Conservation (phyloP, 2,888 invertebrate species). For the Zygaena filipendulae region DNA sequence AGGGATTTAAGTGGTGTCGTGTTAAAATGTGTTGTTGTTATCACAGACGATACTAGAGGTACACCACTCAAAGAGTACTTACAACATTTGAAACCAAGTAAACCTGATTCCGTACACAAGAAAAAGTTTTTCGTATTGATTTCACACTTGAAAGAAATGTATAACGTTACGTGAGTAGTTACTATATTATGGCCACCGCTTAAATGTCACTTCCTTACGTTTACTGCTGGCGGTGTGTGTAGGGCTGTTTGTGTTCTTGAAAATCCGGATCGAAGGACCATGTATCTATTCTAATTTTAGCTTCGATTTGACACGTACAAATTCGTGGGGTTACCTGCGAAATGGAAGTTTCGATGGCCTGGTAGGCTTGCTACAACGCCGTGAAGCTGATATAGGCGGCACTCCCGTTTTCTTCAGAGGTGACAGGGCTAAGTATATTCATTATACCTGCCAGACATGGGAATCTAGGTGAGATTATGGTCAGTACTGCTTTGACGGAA, state of each 20-base stretch:
- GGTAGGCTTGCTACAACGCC: slow-evolving; percentile 67
- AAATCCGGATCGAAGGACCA: too few species aligned
- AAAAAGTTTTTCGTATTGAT: slow-evolving; percentile 70
- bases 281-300: too few species aligned
- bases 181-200: too few species aligned
- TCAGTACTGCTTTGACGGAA: too few species aligned
- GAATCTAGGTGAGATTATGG: slow-evolving; percentile 67
- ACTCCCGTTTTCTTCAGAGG: slow-evolving; percentile 72
- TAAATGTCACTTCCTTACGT: too few species aligned
- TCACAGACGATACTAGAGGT: slow-evolving; percentile 35
- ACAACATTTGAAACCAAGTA: slow-evolving; percentile 49
- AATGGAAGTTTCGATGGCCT: slow-evolving; percentile 74
- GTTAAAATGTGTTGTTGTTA: slow-evolving; percentile 65
- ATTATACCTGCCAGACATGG: slow-evolving; percentile 72
- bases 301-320: slow-evolving; percentile 52
- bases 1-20: slow-evolving; percentile 65
- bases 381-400: slow-evolving; percentile 73
- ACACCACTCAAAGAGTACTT: slow-evolving; percentile 61
- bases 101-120: slow-evolving; percentile 72
- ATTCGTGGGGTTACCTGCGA: slow-evolving; percentile 73
- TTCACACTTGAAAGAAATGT: slow-evolving; percentile 70
- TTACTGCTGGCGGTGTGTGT: too few species aligned
- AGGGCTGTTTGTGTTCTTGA: too few species aligned
- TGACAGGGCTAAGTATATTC: slow-evolving; percentile 69
- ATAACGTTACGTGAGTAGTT: too few species aligned